Evolutionary conservation across 1,140 invertebrate species (phyloP).

Genomic region (Telenomus remus): DNA sequence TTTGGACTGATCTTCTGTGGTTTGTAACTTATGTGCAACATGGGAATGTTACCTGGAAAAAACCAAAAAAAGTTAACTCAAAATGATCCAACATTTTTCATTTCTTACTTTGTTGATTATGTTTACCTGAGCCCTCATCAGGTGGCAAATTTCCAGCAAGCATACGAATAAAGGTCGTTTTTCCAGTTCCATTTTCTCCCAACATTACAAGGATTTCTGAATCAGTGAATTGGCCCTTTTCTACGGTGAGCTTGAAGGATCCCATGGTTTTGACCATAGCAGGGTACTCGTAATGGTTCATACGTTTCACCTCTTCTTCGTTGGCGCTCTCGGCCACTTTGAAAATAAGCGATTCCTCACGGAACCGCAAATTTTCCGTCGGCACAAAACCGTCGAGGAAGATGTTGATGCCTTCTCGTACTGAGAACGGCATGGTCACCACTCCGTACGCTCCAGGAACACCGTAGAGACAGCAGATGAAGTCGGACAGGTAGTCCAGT

Average conservation of each 20-base stretch:
- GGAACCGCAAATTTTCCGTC: conserved; percentile 98
- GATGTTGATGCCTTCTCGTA: conserved; percentile 99
- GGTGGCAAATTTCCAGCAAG: conserved; percentile 95
- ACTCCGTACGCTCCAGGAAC: conserved; percentile 99
- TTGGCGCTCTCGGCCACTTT: conserved; percentile 98
- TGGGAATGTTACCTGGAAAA: conserved; percentile 85
- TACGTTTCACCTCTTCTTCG: conserved; percentile 97
- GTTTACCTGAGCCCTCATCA: conserved; percentile 86
- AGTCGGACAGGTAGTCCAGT: conserved; percentile 98
- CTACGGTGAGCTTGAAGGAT: conserved; percentile 87
- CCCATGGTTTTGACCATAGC: conserved; percentile 90
- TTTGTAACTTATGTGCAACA: conserved; percentile 99
- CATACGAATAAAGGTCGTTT: conserved; percentile 99
- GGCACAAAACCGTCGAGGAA: conserved; percentile 99
- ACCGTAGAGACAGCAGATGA: conserved; percentile 99
- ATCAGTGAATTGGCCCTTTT: conserved; percentile 97
- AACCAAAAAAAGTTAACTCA: conserved; percentile 15
- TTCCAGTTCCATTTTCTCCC: conserved; percentile 99
- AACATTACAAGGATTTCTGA: conserved; percentile 99
- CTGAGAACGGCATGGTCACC: conserved; percentile 99
- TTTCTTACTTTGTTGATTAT: too few relatives aligned
- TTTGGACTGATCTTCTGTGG: conserved; percentile 99
- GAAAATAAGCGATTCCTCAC: conserved; percentile 96
- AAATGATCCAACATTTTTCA: background rate
- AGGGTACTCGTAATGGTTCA: conserved; percentile 98